Evolutionary conservation across 1,140 invertebrate genomes (phyloP).

Genomic region (Leptopilina clavipes): DNA sequence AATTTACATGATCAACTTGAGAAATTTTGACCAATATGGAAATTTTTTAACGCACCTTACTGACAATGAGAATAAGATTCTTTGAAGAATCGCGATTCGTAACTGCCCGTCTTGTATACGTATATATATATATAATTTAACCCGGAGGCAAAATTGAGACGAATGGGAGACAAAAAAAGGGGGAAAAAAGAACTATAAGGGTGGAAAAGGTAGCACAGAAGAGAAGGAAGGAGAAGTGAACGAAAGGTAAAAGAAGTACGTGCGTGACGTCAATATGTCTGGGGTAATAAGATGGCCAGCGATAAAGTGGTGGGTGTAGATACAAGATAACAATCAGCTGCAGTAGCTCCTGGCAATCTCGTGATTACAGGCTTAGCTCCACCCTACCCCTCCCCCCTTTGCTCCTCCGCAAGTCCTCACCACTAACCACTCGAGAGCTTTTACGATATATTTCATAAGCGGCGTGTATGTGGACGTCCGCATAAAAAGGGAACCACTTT

Average conservation of each 20-base stretch:
- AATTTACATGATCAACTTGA: too few relatives aligned
- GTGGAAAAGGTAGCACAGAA: neutral
- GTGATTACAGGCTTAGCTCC: conserved; percentile 72
- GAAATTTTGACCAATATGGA: too few relatives aligned
- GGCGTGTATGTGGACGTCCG: too few relatives aligned
- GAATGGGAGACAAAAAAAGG: conserved; percentile 7
- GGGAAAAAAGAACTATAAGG: neutral
- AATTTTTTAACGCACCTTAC: too few relatives aligned
- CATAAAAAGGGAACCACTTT: too few relatives aligned
- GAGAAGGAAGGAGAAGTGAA: conserved; percentile 41
- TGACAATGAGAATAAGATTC: neutral
- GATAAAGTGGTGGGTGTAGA: conserved; percentile 75
- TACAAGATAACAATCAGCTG: conserved; percentile 74
- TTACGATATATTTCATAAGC: conserved; percentile 60
- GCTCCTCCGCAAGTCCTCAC: conserved; percentile 35
- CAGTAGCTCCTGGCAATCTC: conserved; percentile 74
- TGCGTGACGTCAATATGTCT: conserved; percentile 74
- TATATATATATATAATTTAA: too few relatives aligned
- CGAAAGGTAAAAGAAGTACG: conserved; percentile 59
- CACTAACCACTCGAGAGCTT: conserved; percentile 51
- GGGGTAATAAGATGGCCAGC: conserved; percentile 72
- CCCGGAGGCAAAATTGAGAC: too few relatives aligned
- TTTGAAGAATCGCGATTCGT: too few relatives aligned
- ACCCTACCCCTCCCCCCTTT: conserved; percentile 44
- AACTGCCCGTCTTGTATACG: too few relatives aligned